Base-by-base conservation (phyloP, 2,113 vertebrate genomes). In the Chascanopsetta lugubris region DNA sequence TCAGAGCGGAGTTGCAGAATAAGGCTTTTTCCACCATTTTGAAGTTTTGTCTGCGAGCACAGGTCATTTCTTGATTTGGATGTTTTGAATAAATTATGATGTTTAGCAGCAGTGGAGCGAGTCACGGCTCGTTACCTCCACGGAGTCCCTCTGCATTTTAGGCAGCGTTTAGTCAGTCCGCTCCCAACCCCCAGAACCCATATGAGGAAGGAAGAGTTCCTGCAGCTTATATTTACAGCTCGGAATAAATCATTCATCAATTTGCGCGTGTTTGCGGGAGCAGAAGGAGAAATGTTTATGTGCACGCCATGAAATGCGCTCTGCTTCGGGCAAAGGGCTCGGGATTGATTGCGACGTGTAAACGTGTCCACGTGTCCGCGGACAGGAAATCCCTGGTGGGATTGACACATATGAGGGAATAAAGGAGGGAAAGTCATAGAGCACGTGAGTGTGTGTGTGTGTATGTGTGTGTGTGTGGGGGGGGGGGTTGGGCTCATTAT, bases 401-500 rank as follows among this genome's bases (percentile, higher is more conserved):
- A 78, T 61, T 42, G 40, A 68, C 54, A 29, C 10, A 42, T 54
- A 75, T 48, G 46, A 29, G 11, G 40, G 8, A 3, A 1, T 0
- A 30, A 51, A 20, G 18, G 18, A n/a, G 9, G 10, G 29, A 54
- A 40, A 66, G 12, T 38, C 13, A 81, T 80, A 82, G 61, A 30
- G n/a, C n/a, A n/a, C n/a, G n/a, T n/a, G n/a, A n/a, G n/a, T n/a
- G n/a, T n/a, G n/a, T n/a, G n/a, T n/a, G n/a, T n/a, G n/a, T n/a
- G n/a, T n/a, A n/a, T n/a, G n/a, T n/a, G n/a, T n/a, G n/a, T n/a
- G n/a, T n/a, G n/a, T n/a, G n/a, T n/a, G n/a, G n/a, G n/a, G n/a
- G n/a, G n/a, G n/a, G n/a, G n/a, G n/a, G n/a, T n/a, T 74, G 29
- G 36, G 53, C 62, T 83, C 69, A 82, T 77, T 85, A 83, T 55